phyloP scores from a whole-genome alignment of 2,888 invertebrate genomes.

The Coelogynopora nodosa region DNA sequence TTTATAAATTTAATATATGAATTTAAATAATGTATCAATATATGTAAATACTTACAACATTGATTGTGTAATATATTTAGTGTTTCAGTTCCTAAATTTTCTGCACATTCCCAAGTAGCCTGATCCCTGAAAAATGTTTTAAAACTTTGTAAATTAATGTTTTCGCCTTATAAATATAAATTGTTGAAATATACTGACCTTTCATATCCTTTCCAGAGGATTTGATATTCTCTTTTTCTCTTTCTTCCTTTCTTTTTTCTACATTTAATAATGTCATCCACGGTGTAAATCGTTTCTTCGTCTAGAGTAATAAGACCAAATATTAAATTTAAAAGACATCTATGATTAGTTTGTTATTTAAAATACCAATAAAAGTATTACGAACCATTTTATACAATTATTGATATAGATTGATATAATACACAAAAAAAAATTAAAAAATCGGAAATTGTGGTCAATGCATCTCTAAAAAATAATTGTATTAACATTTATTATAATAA shows the following conservation, averaged over 20 bases:
- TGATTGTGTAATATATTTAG: background rate
- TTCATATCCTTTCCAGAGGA: slow-evolving; percentile 19
- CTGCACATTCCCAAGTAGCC: slow-evolving; percentile 11
- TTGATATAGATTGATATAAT: background rate
- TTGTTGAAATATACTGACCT: background rate
- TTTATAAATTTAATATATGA: background rate
- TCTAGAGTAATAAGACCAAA: slow-evolving; percentile 2
- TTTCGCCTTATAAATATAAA: background rate
- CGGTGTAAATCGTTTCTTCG: slow-evolving; percentile 3
- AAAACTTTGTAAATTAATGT: background rate
- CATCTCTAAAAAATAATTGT: background rate
- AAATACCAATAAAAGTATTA: too few species aligned
- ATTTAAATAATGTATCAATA: background rate
- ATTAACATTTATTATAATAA: background rate
- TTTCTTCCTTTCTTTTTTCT: slow-evolving; percentile 1
- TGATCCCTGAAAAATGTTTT: background rate
- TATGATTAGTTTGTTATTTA: too few species aligned
- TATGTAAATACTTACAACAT: background rate
- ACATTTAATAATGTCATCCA: background rate
- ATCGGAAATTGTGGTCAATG: background rate
- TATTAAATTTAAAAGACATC: too few species aligned
- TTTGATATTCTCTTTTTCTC: slow-evolving; percentile 24
- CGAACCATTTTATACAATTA: background rate
- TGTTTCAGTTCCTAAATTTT: slow-evolving; percentile 8
- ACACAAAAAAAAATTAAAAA: background rate